Percentiles rank a stretch among this genome's conserved stretches.
These are phyloP conservation scores for Fragum sueziense DNA, from an alignment of 2,888 invertebrate species.

Conservation along the genomic window DNA sequence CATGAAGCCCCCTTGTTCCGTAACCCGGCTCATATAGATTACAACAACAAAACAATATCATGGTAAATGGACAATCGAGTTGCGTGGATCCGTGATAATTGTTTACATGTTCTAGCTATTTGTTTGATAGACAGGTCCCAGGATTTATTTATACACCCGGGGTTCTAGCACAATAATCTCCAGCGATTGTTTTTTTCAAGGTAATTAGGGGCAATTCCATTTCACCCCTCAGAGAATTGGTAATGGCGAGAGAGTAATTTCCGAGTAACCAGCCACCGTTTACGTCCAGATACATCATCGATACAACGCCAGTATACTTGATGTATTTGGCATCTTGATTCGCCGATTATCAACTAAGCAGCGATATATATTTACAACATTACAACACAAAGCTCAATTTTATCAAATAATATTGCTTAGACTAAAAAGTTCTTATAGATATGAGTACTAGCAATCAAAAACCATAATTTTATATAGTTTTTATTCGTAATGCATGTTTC, in stretches of 20 bases:
- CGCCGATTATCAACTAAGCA: no score
- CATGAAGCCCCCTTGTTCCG: no score
- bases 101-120: constrained; percentile 32
- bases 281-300: neutral
- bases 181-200: constrained; percentile 29
- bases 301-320: neutral
- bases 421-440: no score
- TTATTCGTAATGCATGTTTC: no score
- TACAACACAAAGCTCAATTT: no score
- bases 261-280: neutral
- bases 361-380: no score
- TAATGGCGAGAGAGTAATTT: neutral
- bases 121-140: constrained; percentile 27
- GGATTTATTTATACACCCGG: constrained; percentile 7
- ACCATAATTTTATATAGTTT: no score
- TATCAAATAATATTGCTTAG: no score
- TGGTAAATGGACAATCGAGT: constrained; percentile 8
- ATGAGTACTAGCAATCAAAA: no score
- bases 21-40: no score
- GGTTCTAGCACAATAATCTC: neutral
- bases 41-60: no score
- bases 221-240: constrained; percentile 14
- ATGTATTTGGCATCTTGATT: neutral
- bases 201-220: constrained; percentile 21
- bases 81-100: neutral